Evolutionary conservation across 2,113 vertebrate genomes (phyloP).

Genomic region (Rhombomys opimus): DNA sequence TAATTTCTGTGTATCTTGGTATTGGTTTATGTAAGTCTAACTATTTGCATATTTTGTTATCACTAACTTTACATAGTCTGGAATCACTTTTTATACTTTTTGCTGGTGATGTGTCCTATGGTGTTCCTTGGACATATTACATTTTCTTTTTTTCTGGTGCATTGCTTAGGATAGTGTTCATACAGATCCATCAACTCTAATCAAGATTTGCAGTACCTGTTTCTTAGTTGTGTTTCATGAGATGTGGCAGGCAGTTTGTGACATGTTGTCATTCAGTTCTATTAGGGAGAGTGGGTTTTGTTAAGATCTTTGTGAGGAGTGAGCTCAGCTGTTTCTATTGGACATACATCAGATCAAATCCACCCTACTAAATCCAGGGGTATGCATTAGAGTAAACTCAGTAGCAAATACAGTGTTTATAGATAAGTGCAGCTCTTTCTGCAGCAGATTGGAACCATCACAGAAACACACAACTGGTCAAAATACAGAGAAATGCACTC

Average conservation of each 20-base stretch:
- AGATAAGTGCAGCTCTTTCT: neutral
- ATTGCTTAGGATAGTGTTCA: neutral
- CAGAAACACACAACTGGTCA: neutral
- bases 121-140: neutral
- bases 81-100: neutral
- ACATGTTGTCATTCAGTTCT: neutral
- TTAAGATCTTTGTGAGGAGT: neutral
- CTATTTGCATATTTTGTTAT: neutral
- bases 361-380: too few species aligned
- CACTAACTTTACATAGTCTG: neutral
- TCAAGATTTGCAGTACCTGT: neutral
- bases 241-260: neutral
- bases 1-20: accelerated
- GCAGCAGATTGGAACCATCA: neutral
- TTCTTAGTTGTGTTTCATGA: neutral
- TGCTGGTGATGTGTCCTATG: neutral
- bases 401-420: neutral
- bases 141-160: neutral
- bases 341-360: neutral
- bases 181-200: neutral
- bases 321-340: neutral
- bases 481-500: neutral
- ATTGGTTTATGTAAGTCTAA: neutral
- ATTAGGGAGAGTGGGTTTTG: neutral
- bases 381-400: neutral